Conservation (phyloP, 1,140 invertebrate genomes). For the Brachionus asplanchnoidis region DNA sequence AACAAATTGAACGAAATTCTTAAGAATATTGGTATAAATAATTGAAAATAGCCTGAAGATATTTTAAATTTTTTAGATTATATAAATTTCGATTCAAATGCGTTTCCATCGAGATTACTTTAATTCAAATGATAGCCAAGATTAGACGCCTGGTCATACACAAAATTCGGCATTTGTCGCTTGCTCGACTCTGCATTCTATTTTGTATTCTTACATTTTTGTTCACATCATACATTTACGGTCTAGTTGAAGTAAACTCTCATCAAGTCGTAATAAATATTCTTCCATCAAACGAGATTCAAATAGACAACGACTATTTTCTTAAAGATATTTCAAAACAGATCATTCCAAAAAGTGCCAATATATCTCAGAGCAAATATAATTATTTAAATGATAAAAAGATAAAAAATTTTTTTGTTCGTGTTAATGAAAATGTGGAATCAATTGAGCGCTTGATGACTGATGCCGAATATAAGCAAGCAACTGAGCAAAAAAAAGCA, state of each 20-base stretch:
- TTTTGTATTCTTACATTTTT: background rate
- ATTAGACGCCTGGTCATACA: background rate
- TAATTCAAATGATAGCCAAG: slow-evolving; percentile 4
- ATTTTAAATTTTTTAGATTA: background rate
- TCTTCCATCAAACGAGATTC: background rate
- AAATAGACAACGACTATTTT: background rate
- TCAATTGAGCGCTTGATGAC: background rate
- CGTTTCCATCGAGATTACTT: background rate
- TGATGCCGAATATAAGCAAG: background rate
- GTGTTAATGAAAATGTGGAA: background rate
- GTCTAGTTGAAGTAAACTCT: slow-evolving; percentile 2
- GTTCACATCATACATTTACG: background rate
- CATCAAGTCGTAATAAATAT: slow-evolving; percentile 8
- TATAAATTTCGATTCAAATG: slow-evolving; percentile 12
- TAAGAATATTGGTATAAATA: background rate
- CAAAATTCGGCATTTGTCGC: slow-evolving; percentile 6
- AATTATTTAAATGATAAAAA: background rate
- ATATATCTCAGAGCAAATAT: background rate
- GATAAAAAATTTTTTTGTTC: background rate
- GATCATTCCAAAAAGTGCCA: background rate
- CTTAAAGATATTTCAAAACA: background rate
- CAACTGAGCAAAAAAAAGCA: background rate
- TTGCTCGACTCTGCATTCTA: background rate
- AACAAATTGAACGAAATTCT: background rate
- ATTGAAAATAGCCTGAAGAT: background rate